Evolutionary conservation across 2,888 invertebrate species (phyloP).

Genomic region (Therioaphis trifolii): DNA sequence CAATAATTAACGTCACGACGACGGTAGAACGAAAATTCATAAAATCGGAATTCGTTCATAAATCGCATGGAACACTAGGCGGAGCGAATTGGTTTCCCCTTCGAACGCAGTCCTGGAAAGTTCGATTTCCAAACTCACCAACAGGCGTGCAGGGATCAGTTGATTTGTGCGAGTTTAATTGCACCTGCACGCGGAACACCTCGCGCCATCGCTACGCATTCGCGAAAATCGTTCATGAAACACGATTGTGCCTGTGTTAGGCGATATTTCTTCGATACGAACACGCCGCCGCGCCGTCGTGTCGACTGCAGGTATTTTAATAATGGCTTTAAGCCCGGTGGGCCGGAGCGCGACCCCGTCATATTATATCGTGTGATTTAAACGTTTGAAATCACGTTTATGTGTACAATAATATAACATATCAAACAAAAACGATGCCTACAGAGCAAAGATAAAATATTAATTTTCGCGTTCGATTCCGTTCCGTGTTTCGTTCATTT

Average conservation of each 20-base stretch:
- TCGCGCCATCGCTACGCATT: neutral
- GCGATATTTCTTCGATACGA: constrained; percentile 42
- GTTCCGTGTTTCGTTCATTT: too few species aligned
- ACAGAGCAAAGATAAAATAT: too few species aligned
- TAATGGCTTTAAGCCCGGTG: neutral
- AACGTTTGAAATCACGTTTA: too few species aligned
- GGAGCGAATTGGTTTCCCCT: constrained; percentile 32
- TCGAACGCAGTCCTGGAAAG: constrained; percentile 20
- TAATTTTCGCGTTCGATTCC: too few species aligned
- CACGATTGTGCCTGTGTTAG: constrained; percentile 2
- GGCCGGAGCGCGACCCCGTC: too few species aligned
- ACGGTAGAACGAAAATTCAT: too few species aligned
- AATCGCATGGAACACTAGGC: neutral
- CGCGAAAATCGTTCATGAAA: constrained; percentile 20
- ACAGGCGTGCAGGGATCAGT: constrained; percentile 5
- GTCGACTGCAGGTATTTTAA: constrained; percentile 11
- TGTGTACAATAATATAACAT: too few species aligned
- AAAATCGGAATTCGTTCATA: too few species aligned
- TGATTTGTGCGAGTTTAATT: constrained; percentile 31
- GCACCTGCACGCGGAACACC: neutral
- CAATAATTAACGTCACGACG: too few species aligned
- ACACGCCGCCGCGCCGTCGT: neutral
- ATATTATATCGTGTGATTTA: too few species aligned
- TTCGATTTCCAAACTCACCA: constrained; percentile 30
- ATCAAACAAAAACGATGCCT: too few species aligned